phyloP scores from a whole-genome alignment of 2,888 invertebrate genomes.

The Diarsia brunnea region DNA sequence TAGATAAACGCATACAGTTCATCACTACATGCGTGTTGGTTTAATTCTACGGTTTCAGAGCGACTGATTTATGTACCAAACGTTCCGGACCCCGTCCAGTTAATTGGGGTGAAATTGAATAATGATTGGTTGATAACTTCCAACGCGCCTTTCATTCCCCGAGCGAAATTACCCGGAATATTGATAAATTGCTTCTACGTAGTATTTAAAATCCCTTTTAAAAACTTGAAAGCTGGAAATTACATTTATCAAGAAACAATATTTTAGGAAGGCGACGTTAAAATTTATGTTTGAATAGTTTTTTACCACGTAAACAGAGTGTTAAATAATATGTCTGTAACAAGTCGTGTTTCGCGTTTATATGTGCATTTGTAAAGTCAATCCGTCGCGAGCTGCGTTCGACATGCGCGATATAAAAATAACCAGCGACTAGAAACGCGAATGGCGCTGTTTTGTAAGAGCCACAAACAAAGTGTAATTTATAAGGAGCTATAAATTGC shows the following conservation, averaged over 20 bases:
- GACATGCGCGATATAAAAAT: conserved; percentile 58
- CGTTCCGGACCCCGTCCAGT: conserved; percentile 71
- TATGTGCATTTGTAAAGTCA: conserved; percentile 52
- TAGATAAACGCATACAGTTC: conserved; percentile 44
- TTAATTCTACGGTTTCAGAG: conserved; percentile 65
- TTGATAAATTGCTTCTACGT: conserved; percentile 63
- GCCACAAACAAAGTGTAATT: conserved; percentile 60
- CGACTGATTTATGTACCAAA: conserved; percentile 72
- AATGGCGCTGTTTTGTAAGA: conserved; percentile 62
- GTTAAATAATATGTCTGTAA: conserved; percentile 35
- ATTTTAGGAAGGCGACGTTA: conserved; percentile 33
- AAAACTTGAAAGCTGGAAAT: conserved; percentile 28
- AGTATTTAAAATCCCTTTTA: conserved; percentile 49
- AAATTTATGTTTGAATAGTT: conserved; percentile 24
- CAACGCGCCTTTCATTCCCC: conserved; percentile 63
- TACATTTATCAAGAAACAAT: conserved; percentile 45
- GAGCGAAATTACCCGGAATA: conserved; percentile 68
- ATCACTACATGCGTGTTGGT: conserved; percentile 65
- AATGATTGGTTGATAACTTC: conserved; percentile 76
- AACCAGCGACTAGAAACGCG: conserved; percentile 46
- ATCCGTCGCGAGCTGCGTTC: conserved; percentile 40
- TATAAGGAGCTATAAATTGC: conserved; percentile 63
- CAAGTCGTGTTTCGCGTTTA: conserved; percentile 46
- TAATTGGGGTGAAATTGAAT: conserved; percentile 80
- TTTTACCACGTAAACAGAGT: conserved; percentile 13